These are phyloP conservation scores for Osmerus mordax DNA, from an alignment of 2,113 vertebrate species.

Conservation along the genomic window DNA sequence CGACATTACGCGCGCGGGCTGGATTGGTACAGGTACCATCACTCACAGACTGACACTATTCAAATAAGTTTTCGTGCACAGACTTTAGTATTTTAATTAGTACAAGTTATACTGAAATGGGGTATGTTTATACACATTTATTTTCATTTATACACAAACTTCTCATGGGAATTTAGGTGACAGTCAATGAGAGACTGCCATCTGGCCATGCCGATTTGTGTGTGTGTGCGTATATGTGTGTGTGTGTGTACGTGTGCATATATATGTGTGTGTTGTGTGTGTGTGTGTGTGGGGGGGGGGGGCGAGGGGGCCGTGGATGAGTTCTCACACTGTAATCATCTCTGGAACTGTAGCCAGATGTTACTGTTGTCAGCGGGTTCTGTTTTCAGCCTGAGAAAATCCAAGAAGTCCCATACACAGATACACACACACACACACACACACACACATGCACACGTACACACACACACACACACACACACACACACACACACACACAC, in stretches of 20 bases:
- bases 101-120: not conserved
- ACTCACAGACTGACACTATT: too few species aligned
- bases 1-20: slow-evolving; percentile 76
- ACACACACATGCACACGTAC: slow-evolving; percentile 6
- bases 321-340: slow-evolving; percentile 66
- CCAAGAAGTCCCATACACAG: slow-evolving; percentile 24
- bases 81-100: too few species aligned
- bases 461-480: slow-evolving; percentile 14
- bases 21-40: slow-evolving; percentile 75
- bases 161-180: slow-evolving; percentile 49
- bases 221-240: not conserved
- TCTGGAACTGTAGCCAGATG: slow-evolving; percentile 65
- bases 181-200: slow-evolving; percentile 54
- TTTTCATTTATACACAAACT: slow-evolving; percentile 39
- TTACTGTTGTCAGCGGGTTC: slow-evolving; percentile 65
- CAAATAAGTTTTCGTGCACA: too few species aligned
- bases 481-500: slow-evolving; percentile 10
- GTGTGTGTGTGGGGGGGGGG: slow-evolving; percentile 25
- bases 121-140: not conserved
- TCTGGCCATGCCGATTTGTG: slow-evolving; percentile 61
- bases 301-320: slow-evolving; percentile 43
- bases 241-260: slow-evolving; percentile 20
- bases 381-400: slow-evolving; percentile 47
- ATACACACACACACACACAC: not conserved
- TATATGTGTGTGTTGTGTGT: not conserved